These are phyloP conservation scores for Armadillidium nasatum DNA, from an alignment of 1,140 invertebrate species.

Conservation along the genomic window DNA sequence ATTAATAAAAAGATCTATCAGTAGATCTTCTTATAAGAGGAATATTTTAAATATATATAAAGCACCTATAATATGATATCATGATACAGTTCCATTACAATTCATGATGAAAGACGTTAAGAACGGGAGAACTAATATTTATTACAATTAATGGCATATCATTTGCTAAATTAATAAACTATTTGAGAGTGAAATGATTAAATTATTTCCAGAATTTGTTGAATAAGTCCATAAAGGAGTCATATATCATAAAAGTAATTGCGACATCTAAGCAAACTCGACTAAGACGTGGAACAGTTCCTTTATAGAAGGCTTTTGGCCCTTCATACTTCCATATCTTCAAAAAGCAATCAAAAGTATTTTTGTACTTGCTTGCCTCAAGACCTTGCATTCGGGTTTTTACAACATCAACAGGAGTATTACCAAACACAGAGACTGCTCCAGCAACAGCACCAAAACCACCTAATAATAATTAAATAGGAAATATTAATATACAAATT, in stretches of 20 bases:
- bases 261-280: conserved; percentile 98
- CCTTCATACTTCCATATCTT: conserved; percentile 92
- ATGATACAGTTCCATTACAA: too few species aligned
- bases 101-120: too few species aligned
- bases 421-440: conserved; percentile 93
- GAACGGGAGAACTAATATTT: too few species aligned
- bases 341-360: conserved; percentile 83
- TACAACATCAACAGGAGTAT: conserved; percentile 95
- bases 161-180: too few species aligned
- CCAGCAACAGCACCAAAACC: conserved; percentile 88
- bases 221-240: conserved; percentile 90
- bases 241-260: conserved; percentile 98
- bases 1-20: too few species aligned
- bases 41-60: too few species aligned
- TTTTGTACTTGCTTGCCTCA: conserved; percentile 93
- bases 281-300: conserved; percentile 89
- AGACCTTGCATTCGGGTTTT: conserved; percentile 99
- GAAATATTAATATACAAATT: too few species aligned
- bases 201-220: conserved; percentile 72
- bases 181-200: too few species aligned
- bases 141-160: too few species aligned
- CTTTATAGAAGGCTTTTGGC: conserved; percentile 94
- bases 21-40: too few species aligned
- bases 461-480: conserved; percentile 49
- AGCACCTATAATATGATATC: too few species aligned